phyloP scores from a whole-genome alignment of 30 jellyfish, hydroid and myxozoan genomes.

The Catostylus mosaicus region DNA sequence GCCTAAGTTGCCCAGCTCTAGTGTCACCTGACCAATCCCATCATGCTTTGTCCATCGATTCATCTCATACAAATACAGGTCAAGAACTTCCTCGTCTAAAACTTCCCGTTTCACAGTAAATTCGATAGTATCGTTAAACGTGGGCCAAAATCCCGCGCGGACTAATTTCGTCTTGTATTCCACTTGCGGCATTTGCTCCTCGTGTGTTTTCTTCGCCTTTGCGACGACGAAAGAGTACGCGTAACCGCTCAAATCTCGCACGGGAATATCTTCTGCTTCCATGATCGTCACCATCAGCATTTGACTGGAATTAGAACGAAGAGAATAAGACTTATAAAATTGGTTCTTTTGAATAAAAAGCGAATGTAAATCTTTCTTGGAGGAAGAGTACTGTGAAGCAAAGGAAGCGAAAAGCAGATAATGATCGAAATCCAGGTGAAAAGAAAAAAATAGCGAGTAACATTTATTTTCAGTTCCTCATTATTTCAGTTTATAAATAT shows the following conservation, averaged over 20 bases:
- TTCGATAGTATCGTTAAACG: constrained; percentile 81
- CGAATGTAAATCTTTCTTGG: too few relatives aligned
- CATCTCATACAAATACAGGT: constrained; percentile 82
- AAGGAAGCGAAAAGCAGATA: too few relatives aligned
- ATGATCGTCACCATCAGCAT: constrained; percentile 70
- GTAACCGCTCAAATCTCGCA: constrained; percentile 93
- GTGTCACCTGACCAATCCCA: constrained; percentile 84
- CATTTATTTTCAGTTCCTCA: too few relatives aligned
- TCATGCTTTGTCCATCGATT: constrained; percentile 97
- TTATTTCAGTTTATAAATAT: too few relatives aligned
- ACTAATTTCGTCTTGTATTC: constrained; percentile 79
- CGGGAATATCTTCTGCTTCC: constrained; percentile 93
- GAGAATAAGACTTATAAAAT: too few relatives aligned
- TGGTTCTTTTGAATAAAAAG: too few relatives aligned
- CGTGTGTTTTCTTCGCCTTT: constrained; percentile 59
- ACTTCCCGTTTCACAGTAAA: constrained; percentile 56
- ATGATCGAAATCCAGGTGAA: too few relatives aligned
- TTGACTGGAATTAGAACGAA: constrained; percentile 76
- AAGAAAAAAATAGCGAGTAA: too few relatives aligned
- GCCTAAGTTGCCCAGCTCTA: constrained; percentile 40
- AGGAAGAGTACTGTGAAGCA: too few relatives aligned
- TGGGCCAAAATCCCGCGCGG: constrained; percentile 96
- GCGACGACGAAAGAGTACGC: constrained; percentile 89
- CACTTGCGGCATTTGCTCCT: constrained; percentile 19
- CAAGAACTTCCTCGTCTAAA: constrained; percentile 55